Evolutionary conservation across 2,113 vertebrate species (phyloP).

Genomic region (Antennarius striatus): DNA sequence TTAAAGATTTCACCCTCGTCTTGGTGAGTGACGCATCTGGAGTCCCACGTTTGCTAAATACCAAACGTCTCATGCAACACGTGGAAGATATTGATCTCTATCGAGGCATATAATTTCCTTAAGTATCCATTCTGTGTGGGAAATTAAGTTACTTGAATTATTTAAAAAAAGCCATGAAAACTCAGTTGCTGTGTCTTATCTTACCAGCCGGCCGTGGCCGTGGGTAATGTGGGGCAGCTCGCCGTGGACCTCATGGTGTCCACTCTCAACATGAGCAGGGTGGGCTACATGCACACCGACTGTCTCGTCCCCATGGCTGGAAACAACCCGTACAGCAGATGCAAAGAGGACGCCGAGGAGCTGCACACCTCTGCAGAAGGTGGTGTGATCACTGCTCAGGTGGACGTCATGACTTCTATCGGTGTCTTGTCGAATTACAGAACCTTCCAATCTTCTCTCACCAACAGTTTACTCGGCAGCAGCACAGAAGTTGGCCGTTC

Average conservation of each 20-base stretch:
- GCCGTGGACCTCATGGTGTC: slow-evolving; percentile 92
- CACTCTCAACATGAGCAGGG: slow-evolving; percentile 85
- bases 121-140: too few relatives aligned
- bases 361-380: slow-evolving; percentile 93
- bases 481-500: slow-evolving; percentile 86
- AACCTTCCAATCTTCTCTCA: slow-evolving; percentile 14
- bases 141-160: too few relatives aligned
- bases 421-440: not conserved
- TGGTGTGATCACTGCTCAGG: slow-evolving; percentile 37
- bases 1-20: slow-evolving; percentile 86
- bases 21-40: slow-evolving; percentile 80
- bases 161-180: too few relatives aligned
- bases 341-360: slow-evolving; percentile 81
- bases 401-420: too few relatives aligned
- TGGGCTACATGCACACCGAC: slow-evolving; percentile 91
- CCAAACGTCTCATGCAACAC: too few relatives aligned
- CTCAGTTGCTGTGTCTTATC: not conserved
- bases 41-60: too few relatives aligned
- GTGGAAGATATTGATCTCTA: too few relatives aligned
- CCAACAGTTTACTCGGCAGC: slow-evolving; percentile 85
- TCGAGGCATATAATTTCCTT: too few relatives aligned
- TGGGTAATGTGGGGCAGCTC: slow-evolving; percentile 96
- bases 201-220: slow-evolving; percentile 91
- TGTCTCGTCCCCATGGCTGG: slow-evolving; percentile 94
- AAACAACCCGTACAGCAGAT: slow-evolving; percentile 89